A percentile compares a stretch with the other conserved stretches of the same genome.
These are phyloP conservation scores for Narcine bancroftii DNA, from an alignment of 2,113 vertebrate species.

Conservation along the genomic window DNA sequence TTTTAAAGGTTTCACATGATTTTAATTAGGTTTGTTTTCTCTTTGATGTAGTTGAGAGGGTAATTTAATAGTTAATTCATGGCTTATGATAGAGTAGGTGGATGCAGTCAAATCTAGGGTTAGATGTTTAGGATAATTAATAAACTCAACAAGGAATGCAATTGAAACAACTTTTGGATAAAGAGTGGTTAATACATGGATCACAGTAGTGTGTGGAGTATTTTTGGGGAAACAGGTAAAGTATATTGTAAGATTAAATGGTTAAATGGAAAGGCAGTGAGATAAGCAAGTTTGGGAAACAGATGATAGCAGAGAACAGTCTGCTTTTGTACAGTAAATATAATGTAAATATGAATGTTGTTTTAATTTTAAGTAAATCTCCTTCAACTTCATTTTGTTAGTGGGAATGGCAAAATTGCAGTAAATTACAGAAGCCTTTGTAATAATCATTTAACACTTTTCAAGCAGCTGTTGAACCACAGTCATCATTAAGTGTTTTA, in stretches of 20 bases:
- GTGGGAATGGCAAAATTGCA: not conserved
- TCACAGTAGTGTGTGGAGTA: not conserved
- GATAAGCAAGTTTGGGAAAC: not conserved
- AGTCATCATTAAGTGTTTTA: not conserved
- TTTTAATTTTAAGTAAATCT: not conserved
- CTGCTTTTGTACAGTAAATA: not conserved
- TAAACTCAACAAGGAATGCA: not conserved
- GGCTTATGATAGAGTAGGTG: not conserved
- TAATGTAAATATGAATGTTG: not conserved
- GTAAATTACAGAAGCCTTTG: not conserved
- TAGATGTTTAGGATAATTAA: not conserved
- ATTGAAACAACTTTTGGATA: not conserved
- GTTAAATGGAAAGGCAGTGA: not conserved
- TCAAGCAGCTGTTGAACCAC: not conserved
- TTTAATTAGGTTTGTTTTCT: not conserved
- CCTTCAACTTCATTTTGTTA: not conserved
- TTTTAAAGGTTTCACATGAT: not conserved
- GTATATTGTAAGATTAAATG: not conserved
- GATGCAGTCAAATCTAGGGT: not conserved
- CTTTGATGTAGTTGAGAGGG: no score
- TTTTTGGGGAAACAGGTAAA: not conserved
- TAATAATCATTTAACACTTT: not conserved
- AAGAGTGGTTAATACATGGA: not conserved
- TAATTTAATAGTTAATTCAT: not conserved
- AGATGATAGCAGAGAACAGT: not conserved